Evolutionary conservation across 2,888 invertebrate species (phyloP), one percentile per base, ranked within the genome.

Genomic region (Perithous albicinctus): DNA sequence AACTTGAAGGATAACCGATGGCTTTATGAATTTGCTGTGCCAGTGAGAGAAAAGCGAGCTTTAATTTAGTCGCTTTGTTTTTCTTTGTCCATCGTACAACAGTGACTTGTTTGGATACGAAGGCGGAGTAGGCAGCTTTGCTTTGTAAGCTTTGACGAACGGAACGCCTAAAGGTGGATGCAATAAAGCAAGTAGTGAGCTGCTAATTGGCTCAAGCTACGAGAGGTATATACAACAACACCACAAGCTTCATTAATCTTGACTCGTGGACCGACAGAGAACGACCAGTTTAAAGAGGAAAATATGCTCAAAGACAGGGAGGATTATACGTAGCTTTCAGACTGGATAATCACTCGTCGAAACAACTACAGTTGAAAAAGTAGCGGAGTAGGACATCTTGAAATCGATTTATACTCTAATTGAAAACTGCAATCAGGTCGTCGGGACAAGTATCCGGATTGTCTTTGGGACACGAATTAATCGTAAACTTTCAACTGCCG

Each of bases 201-300:
- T 82, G 41, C 73, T 82, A 80, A 82, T 80, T 82, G 79, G 67
- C 78, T 70, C 26, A 8, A 59, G 59, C 46, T 43, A 54, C 48
- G 5, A n/a, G 12, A 80, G 8, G 35, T 69, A 63, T 32, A 70
- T 43, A n/a, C n/a, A n/a, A n/a, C n/a, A 69, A 75, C 51, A 81
- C 51, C 35, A 54, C 64, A 15, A 70, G 81, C 73, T 81, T 81
- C 67, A 74, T 78, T 81, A 81, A 73, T 81, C 35, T 20, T 73
- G 77, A 77, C 35, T 78, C 63, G 20, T 66, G 56, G 15, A 61
- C 38, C 18, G 70, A 38, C 61, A n/a, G 38, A 46, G 26, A n/a
- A n/a, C n/a, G n/a, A 74, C n/a, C 18, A 32, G 54, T 32, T 56
- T 23, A 72, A 56, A 38, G 48, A 41, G 18, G 46, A 20, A 56